phyloP scores from a whole-genome alignment of 2,888 invertebrate genomes.

The Xanthia icteritia region DNA sequence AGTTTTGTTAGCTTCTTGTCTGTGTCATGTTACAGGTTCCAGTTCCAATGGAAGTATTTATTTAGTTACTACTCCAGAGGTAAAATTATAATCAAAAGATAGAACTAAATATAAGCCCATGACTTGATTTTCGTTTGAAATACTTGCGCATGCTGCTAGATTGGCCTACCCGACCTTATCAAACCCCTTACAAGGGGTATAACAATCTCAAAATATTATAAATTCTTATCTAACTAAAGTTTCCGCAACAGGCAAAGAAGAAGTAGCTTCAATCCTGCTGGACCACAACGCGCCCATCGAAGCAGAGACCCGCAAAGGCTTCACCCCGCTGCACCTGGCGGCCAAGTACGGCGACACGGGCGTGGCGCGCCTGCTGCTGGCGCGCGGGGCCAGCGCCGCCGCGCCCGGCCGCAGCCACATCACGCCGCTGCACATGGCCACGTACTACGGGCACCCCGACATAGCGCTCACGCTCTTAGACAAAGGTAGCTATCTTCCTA shows the following conservation, averaged over 20 bases:
- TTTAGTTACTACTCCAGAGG: too few species aligned
- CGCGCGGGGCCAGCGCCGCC: constrained; percentile 96
- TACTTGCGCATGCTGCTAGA: too few species aligned
- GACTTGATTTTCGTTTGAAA: too few species aligned
- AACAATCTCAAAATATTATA: too few species aligned
- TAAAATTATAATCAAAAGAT: too few species aligned
- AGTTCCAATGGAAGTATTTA: too few species aligned
- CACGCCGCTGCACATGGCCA: constrained; percentile 98
- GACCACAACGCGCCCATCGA: constrained; percentile 97
- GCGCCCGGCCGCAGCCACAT: constrained; percentile 97
- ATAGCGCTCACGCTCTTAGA: constrained; percentile 97
- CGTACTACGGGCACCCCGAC: constrained; percentile 98
- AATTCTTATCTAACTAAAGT: not conserved
- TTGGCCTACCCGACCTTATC: too few species aligned
- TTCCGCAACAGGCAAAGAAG: constrained; percentile 92
- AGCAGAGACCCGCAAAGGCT: constrained; percentile 98
- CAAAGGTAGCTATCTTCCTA: constrained; percentile 91
- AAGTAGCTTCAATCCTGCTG: constrained; percentile 96
- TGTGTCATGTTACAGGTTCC: too few species aligned
- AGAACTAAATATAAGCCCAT: too few species aligned
- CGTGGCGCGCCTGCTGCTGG: constrained; percentile 96
- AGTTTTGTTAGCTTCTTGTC: too few species aligned
- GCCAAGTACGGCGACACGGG: constrained; percentile 99
- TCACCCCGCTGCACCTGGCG: constrained; percentile 98
- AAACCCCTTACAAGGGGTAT: too few species aligned